A percentile compares a stretch with the other conserved stretches of the same genome.
Evolutionary conservation across 2,888 invertebrate genomes (phyloP).

Genomic region (Pedicia rivosa): DNA sequence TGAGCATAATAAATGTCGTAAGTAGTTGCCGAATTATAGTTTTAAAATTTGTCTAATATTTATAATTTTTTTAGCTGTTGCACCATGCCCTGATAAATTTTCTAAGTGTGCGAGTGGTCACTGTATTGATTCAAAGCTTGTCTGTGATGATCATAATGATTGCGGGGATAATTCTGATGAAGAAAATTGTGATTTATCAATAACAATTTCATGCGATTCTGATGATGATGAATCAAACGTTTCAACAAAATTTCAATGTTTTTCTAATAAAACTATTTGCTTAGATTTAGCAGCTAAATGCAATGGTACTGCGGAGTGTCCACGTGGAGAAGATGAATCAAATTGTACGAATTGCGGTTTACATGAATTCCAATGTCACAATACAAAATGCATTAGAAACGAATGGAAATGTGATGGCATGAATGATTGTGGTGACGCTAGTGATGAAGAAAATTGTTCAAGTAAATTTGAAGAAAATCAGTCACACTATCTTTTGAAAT

Average conservation of each 20-base stretch:
- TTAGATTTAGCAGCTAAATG: slow-evolving; percentile 34
- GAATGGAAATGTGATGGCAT: slow-evolving; percentile 42
- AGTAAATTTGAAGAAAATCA: slow-evolving; percentile 15
- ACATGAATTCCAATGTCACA: slow-evolving; percentile 45
- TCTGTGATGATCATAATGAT: slow-evolving; percentile 41
- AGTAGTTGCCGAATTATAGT: slow-evolving; percentile 11
- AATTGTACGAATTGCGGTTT: slow-evolving; percentile 41
- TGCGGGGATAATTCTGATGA: slow-evolving; percentile 43
- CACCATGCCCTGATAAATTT: slow-evolving; percentile 21
- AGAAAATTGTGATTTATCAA: slow-evolving; percentile 23
- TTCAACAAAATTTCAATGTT: slow-evolving; percentile 22
- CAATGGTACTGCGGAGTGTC: slow-evolving; percentile 50
- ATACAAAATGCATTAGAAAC: slow-evolving; percentile 41
- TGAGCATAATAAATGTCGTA: slow-evolving; percentile 42
- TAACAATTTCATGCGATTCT: neutral
- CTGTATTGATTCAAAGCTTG: slow-evolving; percentile 36
- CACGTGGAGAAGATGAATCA: slow-evolving; percentile 53
- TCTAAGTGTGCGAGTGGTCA: slow-evolving; percentile 33
- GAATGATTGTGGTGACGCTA: slow-evolving; percentile 53
- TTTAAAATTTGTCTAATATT: no score
- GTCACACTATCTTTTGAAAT: no score
- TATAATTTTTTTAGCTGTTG: neutral
- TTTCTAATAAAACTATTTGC: slow-evolving; percentile 21
- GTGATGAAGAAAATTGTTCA: slow-evolving; percentile 48
- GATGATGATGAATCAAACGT: slow-evolving; percentile 12